phyloP scores from a whole-genome alignment of 1,140 invertebrate species.

The Dendrolimus punctatus region DNA sequence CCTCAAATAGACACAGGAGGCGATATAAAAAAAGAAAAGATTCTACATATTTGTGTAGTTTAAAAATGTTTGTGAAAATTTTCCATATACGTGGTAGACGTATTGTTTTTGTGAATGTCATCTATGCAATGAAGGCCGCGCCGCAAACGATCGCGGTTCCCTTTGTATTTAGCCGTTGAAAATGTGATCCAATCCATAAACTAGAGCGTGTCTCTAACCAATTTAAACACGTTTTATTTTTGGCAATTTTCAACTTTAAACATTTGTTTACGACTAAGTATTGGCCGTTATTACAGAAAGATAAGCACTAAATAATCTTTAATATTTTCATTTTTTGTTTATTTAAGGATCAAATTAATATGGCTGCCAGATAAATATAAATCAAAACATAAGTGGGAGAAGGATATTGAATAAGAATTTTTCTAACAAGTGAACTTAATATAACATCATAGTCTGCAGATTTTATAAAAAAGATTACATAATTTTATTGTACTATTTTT shows the following conservation, averaged over 20 bases:
- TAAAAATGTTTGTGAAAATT: constrained; percentile 7
- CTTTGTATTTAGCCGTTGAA: constrained; percentile 48
- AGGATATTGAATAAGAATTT: no score
- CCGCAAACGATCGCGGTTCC: constrained; percentile 59
- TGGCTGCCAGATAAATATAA: no score
- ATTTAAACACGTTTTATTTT: not conserved
- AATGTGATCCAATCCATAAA: constrained; percentile 16
- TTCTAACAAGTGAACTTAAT: no score
- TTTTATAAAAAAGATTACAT: no score
- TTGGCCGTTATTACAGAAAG: no score
- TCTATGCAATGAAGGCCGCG: constrained; percentile 55
- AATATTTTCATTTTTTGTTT: no score
- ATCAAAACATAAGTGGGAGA: no score
- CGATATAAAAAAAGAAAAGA: not conserved
- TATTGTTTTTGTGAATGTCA: constrained; percentile 69
- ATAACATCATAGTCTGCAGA: no score
- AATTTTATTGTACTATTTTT: no score
- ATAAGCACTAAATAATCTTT: no score
- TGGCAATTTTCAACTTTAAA: not conserved
- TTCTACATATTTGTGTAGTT: not conserved
- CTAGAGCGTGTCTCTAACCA: constrained; percentile 6
- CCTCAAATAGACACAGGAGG: not conserved
- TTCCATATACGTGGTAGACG: constrained; percentile 28
- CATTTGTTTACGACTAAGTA: not conserved
- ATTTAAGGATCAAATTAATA: no score